Base-by-base conservation (phyloP, 2,113 vertebrate genomes). In the Atherinomorus stipes region DNA sequence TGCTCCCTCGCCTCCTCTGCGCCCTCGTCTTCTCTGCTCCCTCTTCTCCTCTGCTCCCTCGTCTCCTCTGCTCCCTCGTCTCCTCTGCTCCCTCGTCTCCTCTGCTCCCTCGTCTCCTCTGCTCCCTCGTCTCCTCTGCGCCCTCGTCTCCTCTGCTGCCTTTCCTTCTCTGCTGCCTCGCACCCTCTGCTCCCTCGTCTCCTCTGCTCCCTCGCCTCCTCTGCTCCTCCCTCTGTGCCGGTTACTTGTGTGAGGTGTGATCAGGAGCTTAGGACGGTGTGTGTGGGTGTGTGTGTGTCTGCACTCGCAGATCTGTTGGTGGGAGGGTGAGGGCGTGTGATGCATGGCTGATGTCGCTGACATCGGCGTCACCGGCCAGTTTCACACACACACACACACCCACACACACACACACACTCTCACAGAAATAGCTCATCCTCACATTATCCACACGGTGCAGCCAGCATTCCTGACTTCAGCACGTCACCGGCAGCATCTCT, bases 351-450 rank as follows among this genome's bases (percentile, higher is more conserved):
- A 88, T 90, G 89, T 80, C 58, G 71, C 80, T 72, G 83, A 80
- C 87, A 68, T 78, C 57, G 80, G 88, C 85, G 76, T 90, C 85
- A 80, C 80, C 80, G 85, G 83, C 73, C 85, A 81, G 77, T 89
- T 88, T 89, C 62, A 69, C 78, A 67, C 71, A 64, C 77, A 80
- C 81, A 86, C 80, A 85, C 69, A 74, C 47, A 63, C 68, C 42
- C 60, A 50, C 61, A 78, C 66, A 72, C 28, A 11, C 62, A 40
- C 74, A 51, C 58, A 38, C 56, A 42, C 80, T 54, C 77, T 85
- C 90, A 89, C 87, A 88, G 85, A 81, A 89, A 88, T 88, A 87
- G 90, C 91, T 93, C 91, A 92, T 94, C 92, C 85, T 89, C 84
- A 85, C 85, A 90, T 87, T 90, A 89, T 85, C 85, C 86, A 71